Evolutionary conservation across 2,113 vertebrate genomes (phyloP).

Genomic region (Erinaceus europaeus): DNA sequence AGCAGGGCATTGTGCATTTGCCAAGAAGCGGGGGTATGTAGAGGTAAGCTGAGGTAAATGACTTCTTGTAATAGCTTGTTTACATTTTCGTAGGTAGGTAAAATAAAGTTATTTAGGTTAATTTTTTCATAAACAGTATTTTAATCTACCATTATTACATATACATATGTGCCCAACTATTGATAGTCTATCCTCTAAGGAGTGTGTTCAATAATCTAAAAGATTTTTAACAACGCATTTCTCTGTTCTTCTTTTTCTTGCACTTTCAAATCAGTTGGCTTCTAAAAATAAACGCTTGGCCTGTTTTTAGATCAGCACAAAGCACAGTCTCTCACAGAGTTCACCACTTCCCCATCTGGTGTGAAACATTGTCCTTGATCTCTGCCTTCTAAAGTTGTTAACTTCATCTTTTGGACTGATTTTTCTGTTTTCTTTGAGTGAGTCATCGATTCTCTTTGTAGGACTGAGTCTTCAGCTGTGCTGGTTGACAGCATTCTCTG

Average conservation of each 20-base stretch:
- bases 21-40: not conserved
- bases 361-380: not conserved
- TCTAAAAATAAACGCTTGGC: not conserved
- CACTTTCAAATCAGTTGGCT: not conserved
- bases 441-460: not conserved
- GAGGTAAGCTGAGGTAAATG: not conserved
- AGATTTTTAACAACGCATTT: not conserved
- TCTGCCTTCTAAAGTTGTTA: not conserved
- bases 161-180: too few relatives aligned
- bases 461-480: not conserved
- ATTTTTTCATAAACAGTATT: constrained; percentile 37
- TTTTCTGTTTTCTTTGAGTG: not conserved
- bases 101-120: constrained; percentile 5
- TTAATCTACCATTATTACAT: not conserved
- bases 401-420: not conserved
- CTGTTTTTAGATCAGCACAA: not conserved
- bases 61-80: constrained; percentile 53
- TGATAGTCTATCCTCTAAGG: not conserved
- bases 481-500: too few relatives aligned
- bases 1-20: not conserved
- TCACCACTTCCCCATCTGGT: not conserved
- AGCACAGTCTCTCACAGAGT: not conserved
- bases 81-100: constrained; percentile 30
- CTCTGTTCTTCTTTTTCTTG: constrained; percentile 16
- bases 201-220: not conserved